Percentiles rank a stretch among this genome's conserved stretches.
Evolutionary conservation across 2,888 invertebrate species (phyloP).

Genomic region (Bembecia ichneumoniformis): DNA sequence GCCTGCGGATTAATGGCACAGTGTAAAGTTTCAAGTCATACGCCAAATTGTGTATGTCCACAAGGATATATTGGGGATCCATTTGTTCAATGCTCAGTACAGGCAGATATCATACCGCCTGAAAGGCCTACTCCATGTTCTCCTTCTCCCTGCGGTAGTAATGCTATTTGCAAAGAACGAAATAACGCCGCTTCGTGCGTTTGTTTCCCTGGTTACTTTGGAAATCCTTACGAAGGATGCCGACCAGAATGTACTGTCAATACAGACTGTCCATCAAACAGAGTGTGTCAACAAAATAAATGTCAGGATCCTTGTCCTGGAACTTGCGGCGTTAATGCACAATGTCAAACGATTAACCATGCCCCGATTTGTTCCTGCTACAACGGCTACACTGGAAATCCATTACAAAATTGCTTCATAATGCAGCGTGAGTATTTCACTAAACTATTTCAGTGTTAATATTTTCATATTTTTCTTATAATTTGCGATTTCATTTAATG

Average conservation of each 20-base stretch:
- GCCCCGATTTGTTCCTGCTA: constrained; percentile 79
- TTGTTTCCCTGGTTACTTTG: constrained; percentile 76
- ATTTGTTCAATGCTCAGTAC: constrained; percentile 73
- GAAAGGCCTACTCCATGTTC: constrained; percentile 72
- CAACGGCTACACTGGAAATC: constrained; percentile 76
- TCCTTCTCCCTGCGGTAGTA: constrained; percentile 81
- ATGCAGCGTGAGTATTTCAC: constrained; percentile 35
- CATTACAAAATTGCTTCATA: constrained; percentile 51
- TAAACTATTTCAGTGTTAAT: no score
- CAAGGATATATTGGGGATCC: constrained; percentile 81
- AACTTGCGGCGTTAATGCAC: constrained; percentile 80
- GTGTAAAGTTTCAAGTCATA: constrained; percentile 82
- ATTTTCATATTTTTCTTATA: neutral
- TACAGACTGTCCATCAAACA: constrained; percentile 80
- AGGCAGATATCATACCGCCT: constrained; percentile 38
- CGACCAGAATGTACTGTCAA: constrained; percentile 82
- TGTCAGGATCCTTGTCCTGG: constrained; percentile 84
- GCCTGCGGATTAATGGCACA: constrained; percentile 80
- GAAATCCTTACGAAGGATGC: constrained; percentile 78
- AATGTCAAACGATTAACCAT: constrained; percentile 81
- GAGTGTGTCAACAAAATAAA: constrained; percentile 80
- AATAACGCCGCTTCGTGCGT: constrained; percentile 80
- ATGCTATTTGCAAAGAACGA: constrained; percentile 78
- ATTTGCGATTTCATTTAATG: neutral
- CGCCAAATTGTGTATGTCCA: constrained; percentile 78